A percentile compares a stretch with the other conserved stretches of the same genome.
phyloP scores from a whole-genome alignment of 2,888 invertebrate genomes.

The Nephrotoma appendiculata region DNA sequence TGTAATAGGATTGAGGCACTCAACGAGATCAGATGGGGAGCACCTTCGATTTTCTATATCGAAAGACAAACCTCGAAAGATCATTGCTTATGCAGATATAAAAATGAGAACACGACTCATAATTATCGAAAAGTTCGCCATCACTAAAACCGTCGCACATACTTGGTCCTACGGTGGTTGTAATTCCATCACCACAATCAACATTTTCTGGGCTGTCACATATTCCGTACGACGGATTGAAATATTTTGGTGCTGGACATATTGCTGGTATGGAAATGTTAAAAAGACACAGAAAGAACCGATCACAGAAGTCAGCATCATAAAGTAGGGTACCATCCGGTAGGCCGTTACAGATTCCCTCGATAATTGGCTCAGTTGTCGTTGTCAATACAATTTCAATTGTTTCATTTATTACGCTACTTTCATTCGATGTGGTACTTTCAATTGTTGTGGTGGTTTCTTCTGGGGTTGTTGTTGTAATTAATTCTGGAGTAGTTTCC shows the following conservation, averaged over 20 bases:
- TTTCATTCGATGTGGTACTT: too few species aligned
- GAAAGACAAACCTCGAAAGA: background rate
- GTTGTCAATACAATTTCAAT: background rate
- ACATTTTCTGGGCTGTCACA: constrained; percentile 9
- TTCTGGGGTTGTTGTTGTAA: background rate
- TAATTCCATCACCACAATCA: background rate
- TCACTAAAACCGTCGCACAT: background rate
- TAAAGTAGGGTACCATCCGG: background rate
- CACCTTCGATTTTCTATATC: background rate
- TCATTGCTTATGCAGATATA: background rate
- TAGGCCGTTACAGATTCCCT: background rate
- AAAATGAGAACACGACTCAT: background rate
- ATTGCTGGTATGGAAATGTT: background rate
- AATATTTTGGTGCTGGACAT: constrained; percentile 7
- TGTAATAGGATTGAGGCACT: background rate
- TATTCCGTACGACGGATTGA: constrained; percentile 6
- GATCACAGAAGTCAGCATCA: background rate
- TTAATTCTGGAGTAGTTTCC: background rate
- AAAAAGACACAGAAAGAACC: background rate
- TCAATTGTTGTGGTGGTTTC: too few species aligned
- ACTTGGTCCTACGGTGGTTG: background rate
- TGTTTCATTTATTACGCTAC: background rate
- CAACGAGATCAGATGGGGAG: background rate
- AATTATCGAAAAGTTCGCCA: background rate
- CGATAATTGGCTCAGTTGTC: too few species aligned